phyloP scores from a whole-genome alignment of 2,113 vertebrate genomes.

The Pachycephala philippinensis region DNA sequence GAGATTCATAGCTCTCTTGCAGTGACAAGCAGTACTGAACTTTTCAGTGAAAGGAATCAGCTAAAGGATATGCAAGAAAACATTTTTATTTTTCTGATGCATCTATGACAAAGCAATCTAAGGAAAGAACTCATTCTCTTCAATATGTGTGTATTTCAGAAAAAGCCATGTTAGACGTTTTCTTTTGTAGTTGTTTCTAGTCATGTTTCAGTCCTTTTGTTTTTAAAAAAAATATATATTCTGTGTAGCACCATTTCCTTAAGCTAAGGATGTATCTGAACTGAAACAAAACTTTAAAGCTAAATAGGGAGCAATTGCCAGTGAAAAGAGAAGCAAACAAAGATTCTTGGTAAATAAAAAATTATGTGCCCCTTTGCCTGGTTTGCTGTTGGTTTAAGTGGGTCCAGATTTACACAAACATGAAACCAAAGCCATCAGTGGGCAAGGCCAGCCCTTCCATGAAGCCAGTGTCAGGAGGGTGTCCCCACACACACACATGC shows the following conservation, averaged over 20 bases:
- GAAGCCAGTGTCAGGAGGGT: conserved; percentile 67
- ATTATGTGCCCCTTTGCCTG: conserved; percentile 19
- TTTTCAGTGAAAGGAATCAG: conserved; percentile 48
- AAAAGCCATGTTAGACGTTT: neutral
- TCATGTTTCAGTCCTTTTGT: neutral
- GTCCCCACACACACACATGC: conserved; percentile 47
- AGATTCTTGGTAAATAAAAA: neutral
- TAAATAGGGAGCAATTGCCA: neutral
- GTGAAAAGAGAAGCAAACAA: neutral
- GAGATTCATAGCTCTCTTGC: conserved; percentile 67
- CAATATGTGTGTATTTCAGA: conserved; percentile 22
- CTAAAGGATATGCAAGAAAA: conserved; percentile 52
- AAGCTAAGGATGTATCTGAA: neutral
- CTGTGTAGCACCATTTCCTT: neutral
- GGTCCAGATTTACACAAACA: conserved; percentile 37
- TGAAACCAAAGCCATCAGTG: neutral
- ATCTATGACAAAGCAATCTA: conserved; percentile 50
- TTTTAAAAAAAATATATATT: neutral
- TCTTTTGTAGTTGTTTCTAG: neutral
- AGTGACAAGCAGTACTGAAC: conserved; percentile 55
- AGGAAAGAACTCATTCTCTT: conserved; percentile 36
- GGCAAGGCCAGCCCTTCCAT: conserved; percentile 35
- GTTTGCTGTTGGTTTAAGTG: neutral
- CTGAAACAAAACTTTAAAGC: neutral
- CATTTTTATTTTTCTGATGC: conserved; percentile 63